phyloP scores from a whole-genome alignment of 2,888 invertebrate species.

The Phragmatobia fuliginosa region DNA sequence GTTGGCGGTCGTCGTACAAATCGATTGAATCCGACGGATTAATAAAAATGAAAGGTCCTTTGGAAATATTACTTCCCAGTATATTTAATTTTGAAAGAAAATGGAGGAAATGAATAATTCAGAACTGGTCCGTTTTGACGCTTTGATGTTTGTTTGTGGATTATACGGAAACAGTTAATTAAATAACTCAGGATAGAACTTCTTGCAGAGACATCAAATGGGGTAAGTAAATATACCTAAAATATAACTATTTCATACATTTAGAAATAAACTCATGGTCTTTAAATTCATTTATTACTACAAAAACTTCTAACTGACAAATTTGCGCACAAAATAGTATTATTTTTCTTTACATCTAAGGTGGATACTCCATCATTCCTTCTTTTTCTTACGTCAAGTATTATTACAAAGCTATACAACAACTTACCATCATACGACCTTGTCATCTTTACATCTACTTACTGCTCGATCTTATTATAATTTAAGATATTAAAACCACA shows the following conservation, averaged over 20 bases:
- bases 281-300: too few relatives aligned
- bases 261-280: too few relatives aligned
- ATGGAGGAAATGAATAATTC: neutral
- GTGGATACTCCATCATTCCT: too few relatives aligned
- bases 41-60: neutral
- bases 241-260: too few relatives aligned
- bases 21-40: neutral
- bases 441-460: neutral
- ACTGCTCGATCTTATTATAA: neutral
- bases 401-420: too few relatives aligned
- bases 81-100: neutral
- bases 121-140: neutral
- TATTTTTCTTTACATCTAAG: too few relatives aligned
- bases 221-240: neutral
- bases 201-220: neutral
- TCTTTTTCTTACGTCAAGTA: too few relatives aligned
- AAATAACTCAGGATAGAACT: neutral
- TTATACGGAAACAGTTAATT: neutral
- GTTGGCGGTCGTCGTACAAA: neutral
- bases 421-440: neutral
- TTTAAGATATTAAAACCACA: neutral
- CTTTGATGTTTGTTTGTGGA: constrained; percentile 1
- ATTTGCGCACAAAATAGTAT: too few relatives aligned
- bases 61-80: neutral
- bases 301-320: too few relatives aligned